These are phyloP conservation scores for Mercenaria mercenaria DNA, from an alignment of 1,140 invertebrate genomes.

Conservation along the genomic window DNA sequence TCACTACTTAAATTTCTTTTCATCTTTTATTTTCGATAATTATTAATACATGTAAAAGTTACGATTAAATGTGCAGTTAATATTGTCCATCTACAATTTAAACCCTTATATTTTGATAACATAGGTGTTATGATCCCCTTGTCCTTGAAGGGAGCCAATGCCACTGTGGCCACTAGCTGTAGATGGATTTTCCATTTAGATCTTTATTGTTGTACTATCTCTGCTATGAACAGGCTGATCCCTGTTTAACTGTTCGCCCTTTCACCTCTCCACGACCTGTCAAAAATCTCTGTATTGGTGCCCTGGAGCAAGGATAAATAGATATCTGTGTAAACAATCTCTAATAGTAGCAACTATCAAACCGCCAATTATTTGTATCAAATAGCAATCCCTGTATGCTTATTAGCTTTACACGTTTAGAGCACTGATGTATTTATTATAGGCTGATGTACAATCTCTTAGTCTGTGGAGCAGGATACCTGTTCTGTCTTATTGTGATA, in stretches of 20 bases:
- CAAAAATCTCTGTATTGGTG: conserved; percentile 14
- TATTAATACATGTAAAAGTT: too few relatives aligned
- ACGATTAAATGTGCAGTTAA: background rate
- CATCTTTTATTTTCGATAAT: too few relatives aligned
- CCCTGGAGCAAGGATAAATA: conserved; percentile 59
- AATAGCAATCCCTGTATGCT: conserved; percentile 56
- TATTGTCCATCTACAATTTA: background rate
- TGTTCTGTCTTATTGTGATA: too few relatives aligned
- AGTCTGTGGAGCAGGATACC: too few relatives aligned
- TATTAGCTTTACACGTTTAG: conserved; percentile 67
- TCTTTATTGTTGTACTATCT: conserved; percentile 16
- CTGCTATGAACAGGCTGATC: background rate
- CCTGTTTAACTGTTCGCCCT: conserved; percentile 42
- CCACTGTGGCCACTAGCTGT: background rate
- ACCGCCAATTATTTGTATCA: conserved; percentile 67
- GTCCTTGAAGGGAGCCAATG: background rate
- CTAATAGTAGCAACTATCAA: conserved; percentile 35
- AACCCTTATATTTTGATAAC: too few relatives aligned
- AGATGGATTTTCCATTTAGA: background rate
- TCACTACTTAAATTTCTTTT: too few relatives aligned
- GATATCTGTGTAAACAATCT: conserved; percentile 56
- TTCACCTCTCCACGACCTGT: conserved; percentile 52
- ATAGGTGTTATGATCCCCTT: background rate
- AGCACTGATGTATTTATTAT: conserved; percentile 56
- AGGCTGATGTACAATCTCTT: conserved; percentile 1